phyloP scores from a whole-genome alignment of 2,888 invertebrate species.

The Phaedon cochleariae region DNA sequence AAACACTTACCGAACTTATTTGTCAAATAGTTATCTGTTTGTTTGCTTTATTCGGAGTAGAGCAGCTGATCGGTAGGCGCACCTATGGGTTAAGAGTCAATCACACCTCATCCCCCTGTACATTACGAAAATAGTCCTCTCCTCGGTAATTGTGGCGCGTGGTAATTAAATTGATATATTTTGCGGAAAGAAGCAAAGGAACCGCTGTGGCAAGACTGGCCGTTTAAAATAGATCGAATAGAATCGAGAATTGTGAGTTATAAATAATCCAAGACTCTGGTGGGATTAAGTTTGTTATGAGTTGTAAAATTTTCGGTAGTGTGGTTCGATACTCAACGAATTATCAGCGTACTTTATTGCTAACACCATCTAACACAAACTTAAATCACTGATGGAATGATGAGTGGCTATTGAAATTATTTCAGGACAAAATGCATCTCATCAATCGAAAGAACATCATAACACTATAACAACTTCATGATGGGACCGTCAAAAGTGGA shows the following conservation, averaged over 20 bases:
- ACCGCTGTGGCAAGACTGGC: conserved; percentile 20
- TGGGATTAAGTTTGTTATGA: conserved; percentile 37
- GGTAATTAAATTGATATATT: conserved; percentile 12
- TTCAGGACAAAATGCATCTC: too few relatives aligned
- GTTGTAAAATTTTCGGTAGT: conserved; percentile 33
- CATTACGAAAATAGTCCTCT: neutral
- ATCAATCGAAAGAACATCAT: too few relatives aligned
- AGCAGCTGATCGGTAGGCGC: too few relatives aligned
- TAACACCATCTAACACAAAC: neutral
- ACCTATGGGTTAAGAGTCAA: neutral
- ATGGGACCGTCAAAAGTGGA: too few relatives aligned
- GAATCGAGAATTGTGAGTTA: conserved; percentile 41
- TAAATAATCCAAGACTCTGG: conserved; percentile 40
- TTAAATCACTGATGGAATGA: neutral
- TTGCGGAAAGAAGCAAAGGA: conserved; percentile 11
- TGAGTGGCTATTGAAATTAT: neutral
- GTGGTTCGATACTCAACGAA: conserved; percentile 22
- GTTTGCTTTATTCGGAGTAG: too few relatives aligned
- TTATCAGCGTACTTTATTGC: conserved; percentile 8
- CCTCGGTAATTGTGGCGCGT: neutral
- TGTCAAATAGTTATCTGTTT: too few relatives aligned
- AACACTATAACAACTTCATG: too few relatives aligned
- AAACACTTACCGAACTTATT: too few relatives aligned
- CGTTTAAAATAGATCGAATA: conserved; percentile 39
- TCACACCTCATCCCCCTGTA: neutral